Evolutionary conservation across 2,797 vertebrate genomes (phyloP).

Genomic region (Acestrorhynchus altus): DNA sequence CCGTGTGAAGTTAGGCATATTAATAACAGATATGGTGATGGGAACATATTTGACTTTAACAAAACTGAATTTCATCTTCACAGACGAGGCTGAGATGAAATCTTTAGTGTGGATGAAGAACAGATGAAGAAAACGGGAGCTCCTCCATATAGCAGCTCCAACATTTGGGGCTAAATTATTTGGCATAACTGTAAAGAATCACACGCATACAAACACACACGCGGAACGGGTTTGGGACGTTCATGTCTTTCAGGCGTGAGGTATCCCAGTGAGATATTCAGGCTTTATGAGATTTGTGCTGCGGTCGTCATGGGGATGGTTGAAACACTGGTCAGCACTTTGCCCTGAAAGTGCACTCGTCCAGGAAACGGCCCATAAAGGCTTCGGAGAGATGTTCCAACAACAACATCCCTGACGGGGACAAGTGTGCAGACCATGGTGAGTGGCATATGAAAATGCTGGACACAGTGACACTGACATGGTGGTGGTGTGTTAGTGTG

Average conservation of each 20-base stretch:
- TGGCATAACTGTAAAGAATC: background rate
- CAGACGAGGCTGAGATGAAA: background rate
- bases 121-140: slow-evolving; percentile 2
- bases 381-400: slow-evolving; percentile 30
- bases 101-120: slow-evolving; percentile 1
- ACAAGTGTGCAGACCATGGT: slow-evolving; percentile 24
- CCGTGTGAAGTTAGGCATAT: too few relatives aligned
- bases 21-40: too few relatives aligned
- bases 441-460: background rate
- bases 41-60: too few relatives aligned
- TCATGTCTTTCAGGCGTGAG: slow-evolving; percentile 47
- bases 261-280: slow-evolving; percentile 36
- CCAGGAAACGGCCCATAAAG: slow-evolving; percentile 36
- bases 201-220: slow-evolving; percentile 3
- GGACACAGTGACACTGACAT: background rate
- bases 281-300: slow-evolving; percentile 38
- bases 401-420: slow-evolving; percentile 28
- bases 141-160: background rate
- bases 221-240: slow-evolving; percentile 8
- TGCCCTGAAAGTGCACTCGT: slow-evolving; percentile 31
- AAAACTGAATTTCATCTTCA: too few relatives aligned
- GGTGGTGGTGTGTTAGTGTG: too few relatives aligned
- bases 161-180: background rate
- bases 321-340: slow-evolving; percentile 24
- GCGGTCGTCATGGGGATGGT: slow-evolving; percentile 20